Percentiles rank a stretch among this genome's conserved stretches.
Conservation (phyloP, 2,888 invertebrate species). For the Pandemis cinnamomeana region DNA sequence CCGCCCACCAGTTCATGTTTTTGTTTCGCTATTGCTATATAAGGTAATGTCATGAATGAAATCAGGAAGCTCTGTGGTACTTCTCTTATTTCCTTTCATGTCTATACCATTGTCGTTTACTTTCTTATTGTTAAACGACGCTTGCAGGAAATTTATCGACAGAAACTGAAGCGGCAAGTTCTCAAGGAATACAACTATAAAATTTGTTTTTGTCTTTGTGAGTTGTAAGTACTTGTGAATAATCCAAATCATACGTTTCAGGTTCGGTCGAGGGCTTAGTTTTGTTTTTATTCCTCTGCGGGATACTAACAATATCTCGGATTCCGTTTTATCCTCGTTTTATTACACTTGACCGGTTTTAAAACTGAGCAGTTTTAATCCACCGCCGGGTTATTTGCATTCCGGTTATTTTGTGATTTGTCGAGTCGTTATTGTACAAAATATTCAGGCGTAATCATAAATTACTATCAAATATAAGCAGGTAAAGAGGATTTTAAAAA, state of each 20-base stretch:
- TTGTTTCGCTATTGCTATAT: conserved; percentile 26
- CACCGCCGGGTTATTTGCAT: conserved; percentile 10
- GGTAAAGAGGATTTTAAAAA: no score
- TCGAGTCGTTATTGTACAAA: neutral
- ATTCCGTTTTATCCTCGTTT: conserved; percentile 4
- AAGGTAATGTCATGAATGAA: conserved; percentile 22
- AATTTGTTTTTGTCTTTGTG: neutral
- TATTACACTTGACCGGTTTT: conserved; percentile 9
- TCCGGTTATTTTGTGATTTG: conserved; percentile 15
- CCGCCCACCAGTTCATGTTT: conserved; percentile 43
- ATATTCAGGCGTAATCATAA: neutral
- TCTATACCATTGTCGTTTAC: neutral
- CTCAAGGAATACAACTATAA: no score
- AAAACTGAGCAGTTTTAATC: conserved; percentile 6
- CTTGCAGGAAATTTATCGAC: neutral
- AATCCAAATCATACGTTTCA: neutral
- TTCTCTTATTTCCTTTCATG: conserved; percentile 10
- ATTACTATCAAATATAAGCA: neutral
- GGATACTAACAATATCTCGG: neutral
- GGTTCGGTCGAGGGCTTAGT: neutral
- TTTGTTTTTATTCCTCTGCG: neutral
- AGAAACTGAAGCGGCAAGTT: neutral
- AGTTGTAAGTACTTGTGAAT: neutral
- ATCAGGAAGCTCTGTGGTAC: conserved; percentile 24
- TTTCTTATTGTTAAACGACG: conserved; percentile 4